Base-by-base conservation (phyloP, 2,888 invertebrate species). In the Smittia aterrima region DNA sequence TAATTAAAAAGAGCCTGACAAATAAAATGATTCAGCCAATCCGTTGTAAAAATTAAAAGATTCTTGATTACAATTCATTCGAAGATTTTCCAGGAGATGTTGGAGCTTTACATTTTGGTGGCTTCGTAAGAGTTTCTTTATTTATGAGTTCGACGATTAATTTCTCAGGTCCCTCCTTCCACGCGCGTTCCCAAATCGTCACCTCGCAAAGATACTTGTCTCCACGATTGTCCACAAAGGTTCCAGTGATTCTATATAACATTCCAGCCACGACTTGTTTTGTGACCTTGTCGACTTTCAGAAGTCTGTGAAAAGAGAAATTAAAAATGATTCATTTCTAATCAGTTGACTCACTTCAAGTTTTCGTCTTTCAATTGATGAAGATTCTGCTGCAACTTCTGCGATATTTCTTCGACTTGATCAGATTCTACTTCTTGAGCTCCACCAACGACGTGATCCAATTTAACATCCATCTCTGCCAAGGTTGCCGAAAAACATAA, bases 221-320 rank as follows among this genome's bases (percentile, higher is more conserved):
- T 4, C 25, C 25, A 16, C 9, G 9, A 4, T 3, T 27, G 18
- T 40, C 66, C 20, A 38, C 25, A 13, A 32, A 66, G 3, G 16
- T 40, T 32, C 66, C 66, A 66, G 22, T 32, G 6, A 66, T 20
- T 20, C 2, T 18, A 20, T 66, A 66, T 1, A 13, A 4, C 20
- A 66, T 25, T 1, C 66, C 66, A 20, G 66, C 38, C 1, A 66
- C 66, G 3, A 66, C 66, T 40, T 66, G 66, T 20, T 66, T 6
- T 1, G 40, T 20, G 20, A 66, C 20, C 25, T 66, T 66, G 6
- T 66, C 18, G 16, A 27, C 25, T 27, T 66, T 4, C 20, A 66
- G 25, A 25, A 66, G 24, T 18, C 58, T 58, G n/a, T n/a, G n/a
- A n/a, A n/a, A n/a, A n/a, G n/a, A n/a, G n/a, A n/a, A n/a, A n/a